Percentiles rank a stretch among this genome's conserved stretches.
phyloP scores from a whole-genome alignment of 92 coral and sea anemone species.

The Epizoanthus stellaris region DNA sequence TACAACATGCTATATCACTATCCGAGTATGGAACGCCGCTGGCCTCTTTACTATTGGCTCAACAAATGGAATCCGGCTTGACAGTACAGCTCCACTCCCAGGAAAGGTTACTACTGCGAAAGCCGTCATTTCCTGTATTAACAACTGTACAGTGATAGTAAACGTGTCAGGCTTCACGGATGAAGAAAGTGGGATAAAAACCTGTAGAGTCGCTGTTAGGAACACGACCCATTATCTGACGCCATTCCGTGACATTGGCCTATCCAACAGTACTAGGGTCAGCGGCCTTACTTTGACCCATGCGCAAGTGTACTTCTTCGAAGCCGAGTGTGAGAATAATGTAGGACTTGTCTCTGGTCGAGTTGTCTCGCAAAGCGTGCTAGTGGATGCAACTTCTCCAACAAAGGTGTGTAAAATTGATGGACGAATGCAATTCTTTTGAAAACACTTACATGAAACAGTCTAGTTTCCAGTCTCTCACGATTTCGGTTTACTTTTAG shows the following conservation, averaged over 20 bases:
- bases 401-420: conserved; percentile 64
- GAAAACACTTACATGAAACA: neutral
- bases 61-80: conserved; percentile 71
- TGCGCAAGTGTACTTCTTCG: conserved; percentile 67
- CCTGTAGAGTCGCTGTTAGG: conserved; percentile 65
- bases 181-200: conserved; percentile 77
- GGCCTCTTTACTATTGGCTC: conserved; percentile 74
- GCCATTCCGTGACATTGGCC: conserved; percentile 36
- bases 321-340: conserved; percentile 71
- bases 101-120: conserved; percentile 52
- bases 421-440: neutral
- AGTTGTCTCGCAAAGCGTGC: conserved; percentile 53
- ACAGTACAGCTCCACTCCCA: conserved; percentile 75
- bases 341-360: conserved; percentile 60
- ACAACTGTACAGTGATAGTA: conserved; percentile 60
- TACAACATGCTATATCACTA: conserved; percentile 72
- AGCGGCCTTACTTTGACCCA: conserved; percentile 56
- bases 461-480: too few relatives aligned
- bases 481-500: too few relatives aligned
- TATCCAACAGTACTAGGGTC: conserved; percentile 41
- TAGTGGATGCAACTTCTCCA: conserved; percentile 85
- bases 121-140: conserved; percentile 58
- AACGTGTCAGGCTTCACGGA: conserved; percentile 67
- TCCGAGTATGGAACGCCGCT: conserved; percentile 91
- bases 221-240: conserved; percentile 46